Conservation (phyloP, 2,797 vertebrate species). For the Gephyroberyx darwinii region DNA sequence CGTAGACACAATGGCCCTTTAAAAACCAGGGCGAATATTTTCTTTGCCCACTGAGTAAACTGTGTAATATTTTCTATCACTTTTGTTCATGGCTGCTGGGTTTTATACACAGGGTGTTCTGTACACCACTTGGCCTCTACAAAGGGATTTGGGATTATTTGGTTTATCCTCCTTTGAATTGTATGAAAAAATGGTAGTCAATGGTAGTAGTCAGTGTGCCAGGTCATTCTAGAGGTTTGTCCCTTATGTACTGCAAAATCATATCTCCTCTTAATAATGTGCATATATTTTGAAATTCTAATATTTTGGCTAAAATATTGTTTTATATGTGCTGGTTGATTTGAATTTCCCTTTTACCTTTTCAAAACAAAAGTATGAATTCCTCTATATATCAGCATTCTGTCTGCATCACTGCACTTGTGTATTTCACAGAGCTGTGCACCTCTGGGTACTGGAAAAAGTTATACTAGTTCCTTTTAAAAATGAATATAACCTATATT, state of each 20-base stretch:
- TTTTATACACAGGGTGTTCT: not conserved
- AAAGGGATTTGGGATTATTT: not conserved
- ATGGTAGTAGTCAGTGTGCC: too few species aligned
- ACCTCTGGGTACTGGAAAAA: not conserved
- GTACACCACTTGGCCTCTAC: not conserved
- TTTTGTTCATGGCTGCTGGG: not conserved
- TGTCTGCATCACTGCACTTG: conserved; percentile 1
- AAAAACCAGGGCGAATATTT: conserved; percentile 31
- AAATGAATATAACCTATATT: not conserved
- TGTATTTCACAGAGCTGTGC: not conserved
- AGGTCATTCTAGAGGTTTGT: not conserved
- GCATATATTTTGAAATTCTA: not conserved
- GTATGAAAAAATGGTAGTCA: not conserved
- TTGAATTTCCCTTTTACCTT: conserved; percentile 1
- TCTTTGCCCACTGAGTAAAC: not conserved
- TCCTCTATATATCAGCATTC: not conserved
- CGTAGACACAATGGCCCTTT: conserved; percentile 21
- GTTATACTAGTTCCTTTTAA: conserved; percentile 6
- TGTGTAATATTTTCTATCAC: conserved; percentile 9
- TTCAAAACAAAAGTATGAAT: not conserved
- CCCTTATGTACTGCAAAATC: not conserved
- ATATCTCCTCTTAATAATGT: not conserved
- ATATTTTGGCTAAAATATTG: not conserved
- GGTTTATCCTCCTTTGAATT: not conserved
- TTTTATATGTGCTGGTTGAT: not conserved